Base-by-base conservation (phyloP, 2,113 vertebrate genomes). In the Mobula birostris region DNA sequence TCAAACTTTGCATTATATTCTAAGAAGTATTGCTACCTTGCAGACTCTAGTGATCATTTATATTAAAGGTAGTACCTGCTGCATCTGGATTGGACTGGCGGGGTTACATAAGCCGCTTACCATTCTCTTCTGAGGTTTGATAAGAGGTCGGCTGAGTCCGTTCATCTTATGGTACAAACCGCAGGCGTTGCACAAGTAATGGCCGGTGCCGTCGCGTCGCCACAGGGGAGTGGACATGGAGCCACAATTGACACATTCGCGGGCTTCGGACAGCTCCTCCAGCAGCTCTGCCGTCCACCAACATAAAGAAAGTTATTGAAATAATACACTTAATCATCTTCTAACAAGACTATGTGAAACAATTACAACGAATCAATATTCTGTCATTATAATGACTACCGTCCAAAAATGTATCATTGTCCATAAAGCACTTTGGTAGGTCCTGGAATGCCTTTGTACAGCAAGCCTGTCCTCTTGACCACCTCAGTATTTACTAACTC, bases 81-180 rank as follows among this genome's bases (percentile, higher is more conserved):
- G 91, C 56, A 56, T 48, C 36, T 93, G 91, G 91, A 29, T 74
- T 93, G 36, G 19, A 29, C 36, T 93, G 68, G 58, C 85, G n/a
- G 85, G 36, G 94, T 94, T 32, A 40, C 32, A 77, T 94, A 63
- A 63, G 27, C 80, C 63, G 97, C 98, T 99, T 95, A 99, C 99
- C 98, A 99, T 99, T 96, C 99, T 97, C 96, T 99, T 99, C 96
- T 98, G 98, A 9, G 98, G 98, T 96, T 99, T 99, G 97, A 99
- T 99, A 96, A 99, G 98, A 94, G 99, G 99, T 95, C 99, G 97
- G 96, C 98, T 99, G 94, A 99, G 98, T 56, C 99, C 99, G 95
- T 99, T 99, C 98, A 99, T 99, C 97, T 99, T 99, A 97, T 98
- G 99, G 97, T 99, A 99, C 80, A 99, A 98, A 95, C 99, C 99